phyloP scores from a whole-genome alignment of 2,113 vertebrate species.

The Fregetta grallaria region DNA sequence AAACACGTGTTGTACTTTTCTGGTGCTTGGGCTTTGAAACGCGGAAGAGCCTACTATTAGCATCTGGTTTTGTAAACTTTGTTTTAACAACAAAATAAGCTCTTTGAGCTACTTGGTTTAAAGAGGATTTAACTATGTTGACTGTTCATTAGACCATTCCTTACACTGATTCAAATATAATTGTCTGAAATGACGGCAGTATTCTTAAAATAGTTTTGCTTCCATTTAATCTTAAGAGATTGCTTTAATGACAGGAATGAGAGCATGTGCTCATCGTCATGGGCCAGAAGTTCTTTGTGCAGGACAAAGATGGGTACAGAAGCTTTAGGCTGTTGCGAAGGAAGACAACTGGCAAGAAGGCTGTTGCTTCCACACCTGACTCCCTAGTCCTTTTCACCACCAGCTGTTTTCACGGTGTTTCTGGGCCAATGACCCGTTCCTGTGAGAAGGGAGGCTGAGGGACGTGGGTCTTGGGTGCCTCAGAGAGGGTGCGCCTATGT shows the following conservation, averaged over 20 bases:
- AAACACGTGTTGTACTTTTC: not conserved
- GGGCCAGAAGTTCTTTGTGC: not conserved
- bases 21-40: not conserved
- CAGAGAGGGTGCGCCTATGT: fast-evolving
- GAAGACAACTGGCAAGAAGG: not conserved
- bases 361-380: not conserved
- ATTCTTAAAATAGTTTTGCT: not conserved
- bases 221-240: not conserved
- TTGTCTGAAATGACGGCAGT: not conserved
- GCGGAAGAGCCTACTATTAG: not conserved
- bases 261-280: not conserved
- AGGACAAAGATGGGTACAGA: not conserved
- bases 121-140: not conserved
- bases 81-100: not conserved
- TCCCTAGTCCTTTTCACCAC: not conserved
- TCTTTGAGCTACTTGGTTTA: not conserved
- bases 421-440: not conserved
- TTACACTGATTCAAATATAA: not conserved
- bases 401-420: not conserved
- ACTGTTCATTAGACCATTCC: not conserved
- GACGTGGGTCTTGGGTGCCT: not conserved
- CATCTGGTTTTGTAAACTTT: not conserved
- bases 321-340: not conserved
- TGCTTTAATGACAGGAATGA: not conserved
- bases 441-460: not conserved